Conservation (phyloP, 1,140 invertebrate genomes). For the Anastrepha obliqua region DNA sequence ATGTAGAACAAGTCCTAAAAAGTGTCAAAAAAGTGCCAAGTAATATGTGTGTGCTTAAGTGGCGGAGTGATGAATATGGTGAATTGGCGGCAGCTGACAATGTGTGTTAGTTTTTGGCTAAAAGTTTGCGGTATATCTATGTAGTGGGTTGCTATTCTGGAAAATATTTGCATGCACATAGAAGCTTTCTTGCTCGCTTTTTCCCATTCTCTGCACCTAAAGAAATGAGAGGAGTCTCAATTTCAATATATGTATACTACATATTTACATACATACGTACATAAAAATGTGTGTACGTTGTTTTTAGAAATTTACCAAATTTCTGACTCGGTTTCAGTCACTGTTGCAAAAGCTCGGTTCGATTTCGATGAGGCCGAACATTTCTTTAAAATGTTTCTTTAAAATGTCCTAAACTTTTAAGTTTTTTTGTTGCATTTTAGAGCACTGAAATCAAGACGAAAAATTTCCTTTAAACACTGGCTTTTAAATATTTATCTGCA, state of each 20-base stretch:
- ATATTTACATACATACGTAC: neutral
- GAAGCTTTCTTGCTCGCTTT: neutral
- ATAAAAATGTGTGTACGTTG: neutral
- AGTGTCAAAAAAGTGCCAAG: constrained; percentile 23
- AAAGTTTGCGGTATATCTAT: neutral
- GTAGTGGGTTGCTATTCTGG: neutral
- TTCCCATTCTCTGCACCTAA: neutral
- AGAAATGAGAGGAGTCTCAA: neutral
- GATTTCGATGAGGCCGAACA: too few relatives aligned
- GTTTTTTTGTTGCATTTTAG: too few relatives aligned
- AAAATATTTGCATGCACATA: neutral
- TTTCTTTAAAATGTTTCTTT: too few relatives aligned
- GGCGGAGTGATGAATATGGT: constrained; percentile 36
- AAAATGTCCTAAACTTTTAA: too few relatives aligned
- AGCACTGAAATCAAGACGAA: too few relatives aligned
- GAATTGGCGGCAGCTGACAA: neutral
- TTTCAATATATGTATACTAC: neutral
- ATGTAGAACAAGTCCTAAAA: neutral
- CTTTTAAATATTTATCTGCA: too few relatives aligned
- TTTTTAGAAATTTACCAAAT: too few relatives aligned
- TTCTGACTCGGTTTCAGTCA: too few relatives aligned
- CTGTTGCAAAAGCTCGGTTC: too few relatives aligned
- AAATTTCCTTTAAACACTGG: too few relatives aligned
- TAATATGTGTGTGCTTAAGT: constrained; percentile 19
- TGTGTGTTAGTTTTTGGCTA: constrained; percentile 1